Conservation (phyloP, 2,113 vertebrate species). For the Peromyscus leucopus region DNA sequence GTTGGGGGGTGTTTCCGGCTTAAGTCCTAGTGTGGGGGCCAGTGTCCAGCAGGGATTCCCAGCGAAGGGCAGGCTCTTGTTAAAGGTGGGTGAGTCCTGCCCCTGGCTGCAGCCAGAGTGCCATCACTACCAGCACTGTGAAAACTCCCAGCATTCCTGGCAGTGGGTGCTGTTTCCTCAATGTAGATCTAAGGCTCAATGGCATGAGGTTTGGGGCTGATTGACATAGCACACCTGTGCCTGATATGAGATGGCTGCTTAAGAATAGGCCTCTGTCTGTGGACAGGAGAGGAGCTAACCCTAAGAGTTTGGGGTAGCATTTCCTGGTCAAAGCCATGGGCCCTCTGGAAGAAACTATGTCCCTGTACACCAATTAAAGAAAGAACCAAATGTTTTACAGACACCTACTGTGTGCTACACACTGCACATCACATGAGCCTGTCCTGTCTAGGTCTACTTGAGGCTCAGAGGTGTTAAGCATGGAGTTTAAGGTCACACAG, state of each 20-base stretch:
- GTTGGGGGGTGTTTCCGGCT: neutral
- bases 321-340: neutral
- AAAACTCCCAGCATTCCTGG: constrained; percentile 43
- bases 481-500: neutral
- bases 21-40: neutral
- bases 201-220: neutral
- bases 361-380: neutral
- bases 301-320: neutral
- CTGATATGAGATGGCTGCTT: neutral
- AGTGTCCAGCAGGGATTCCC: neutral
- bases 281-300: neutral
- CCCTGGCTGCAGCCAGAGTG: neutral
- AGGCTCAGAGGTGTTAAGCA: neutral
- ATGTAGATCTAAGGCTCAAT: constrained; percentile 49
- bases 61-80: too few species aligned
- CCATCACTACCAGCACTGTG: neutral
- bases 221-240: neutral
- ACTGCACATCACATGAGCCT: too few species aligned
- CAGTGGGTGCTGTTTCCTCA: neutral
- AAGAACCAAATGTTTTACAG: neutral
- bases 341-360: neutral
- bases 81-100: neutral
- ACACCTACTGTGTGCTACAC: too few species aligned
- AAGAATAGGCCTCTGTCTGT: constrained; percentile 53
- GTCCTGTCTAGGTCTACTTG: neutral